Percentiles rank a stretch among this genome's conserved stretches.
Conservation (phyloP, 64 coral and sea anemone genomes). For the Pocillopora damicornis region DNA sequence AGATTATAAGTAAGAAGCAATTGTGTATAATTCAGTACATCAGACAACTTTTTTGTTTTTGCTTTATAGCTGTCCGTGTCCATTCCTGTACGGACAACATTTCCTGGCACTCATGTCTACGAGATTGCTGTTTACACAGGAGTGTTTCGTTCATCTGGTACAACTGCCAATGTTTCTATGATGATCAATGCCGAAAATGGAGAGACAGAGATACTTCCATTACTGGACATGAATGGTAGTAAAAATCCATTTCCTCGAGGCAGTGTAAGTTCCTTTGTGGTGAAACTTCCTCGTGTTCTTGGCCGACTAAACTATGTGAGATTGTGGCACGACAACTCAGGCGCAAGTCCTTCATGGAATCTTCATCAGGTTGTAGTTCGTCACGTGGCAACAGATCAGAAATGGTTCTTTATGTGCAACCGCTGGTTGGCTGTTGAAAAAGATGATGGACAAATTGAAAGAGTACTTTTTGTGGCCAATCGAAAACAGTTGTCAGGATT, state of each 20-base stretch:
- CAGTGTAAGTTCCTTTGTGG: slow-evolving; percentile 50
- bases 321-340: slow-evolving; percentile 75
- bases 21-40: too few species aligned
- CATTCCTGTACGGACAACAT: neutral
- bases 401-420: slow-evolving; percentile 63
- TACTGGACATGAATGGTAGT: slow-evolving; percentile 8
- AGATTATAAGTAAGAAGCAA: too few species aligned
- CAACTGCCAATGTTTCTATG: slow-evolving; percentile 76
- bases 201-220: slow-evolving; percentile 52
- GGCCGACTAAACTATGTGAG: slow-evolving; percentile 51
- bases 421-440: slow-evolving; percentile 83
- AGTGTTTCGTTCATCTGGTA: slow-evolving; percentile 65
- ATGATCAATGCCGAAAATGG: slow-evolving; percentile 50
- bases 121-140: slow-evolving; percentile 72
- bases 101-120: slow-evolving; percentile 33
- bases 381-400: slow-evolving; percentile 43
- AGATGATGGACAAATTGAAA: slow-evolving; percentile 50
- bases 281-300: slow-evolving; percentile 31
- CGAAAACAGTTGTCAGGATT: slow-evolving; percentile 59
- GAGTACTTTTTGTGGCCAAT: slow-evolving; percentile 41
- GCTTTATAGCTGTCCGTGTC: neutral
- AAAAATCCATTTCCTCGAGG: slow-evolving; percentile 55
- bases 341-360: slow-evolving; percentile 62
- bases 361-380: slow-evolving; percentile 65
- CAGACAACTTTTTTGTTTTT: too few species aligned